phyloP scores from a whole-genome alignment of 1,140 invertebrate genomes.

The Drosophila repleta region DNA sequence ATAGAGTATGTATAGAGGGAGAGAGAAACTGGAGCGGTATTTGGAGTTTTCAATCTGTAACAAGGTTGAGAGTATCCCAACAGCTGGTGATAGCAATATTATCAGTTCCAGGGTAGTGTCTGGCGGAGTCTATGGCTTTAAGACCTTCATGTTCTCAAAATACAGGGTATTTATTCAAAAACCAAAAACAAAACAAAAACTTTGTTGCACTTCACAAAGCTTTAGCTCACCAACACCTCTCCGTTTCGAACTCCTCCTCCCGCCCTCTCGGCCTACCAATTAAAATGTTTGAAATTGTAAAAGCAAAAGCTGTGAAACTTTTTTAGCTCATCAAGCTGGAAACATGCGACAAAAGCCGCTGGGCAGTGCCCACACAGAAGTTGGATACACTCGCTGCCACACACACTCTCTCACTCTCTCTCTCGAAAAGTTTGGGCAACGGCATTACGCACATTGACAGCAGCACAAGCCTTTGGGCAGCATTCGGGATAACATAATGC shows the following conservation, averaged over 20 bases:
- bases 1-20: no score
- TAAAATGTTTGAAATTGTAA: conserved; percentile 44
- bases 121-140: no score
- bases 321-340: conserved; percentile 78
- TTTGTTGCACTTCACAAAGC: neutral
- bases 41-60: no score
- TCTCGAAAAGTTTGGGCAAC: conserved; percentile 43
- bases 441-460: conserved; percentile 50
- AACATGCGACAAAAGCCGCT: conserved; percentile 68
- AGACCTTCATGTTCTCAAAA: neutral
- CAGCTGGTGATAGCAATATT: no score
- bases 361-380: conserved; percentile 48
- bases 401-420: neutral
- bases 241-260: neutral
- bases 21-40: no score
- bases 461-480: conserved; percentile 36
- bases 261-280: conserved; percentile 19
- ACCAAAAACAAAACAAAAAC: no score
- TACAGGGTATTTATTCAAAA: no score
- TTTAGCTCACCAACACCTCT: neutral
- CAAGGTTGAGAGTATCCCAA: no score
- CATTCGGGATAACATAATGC: conserved; percentile 43
- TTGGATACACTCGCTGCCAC: neutral
- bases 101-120: no score
- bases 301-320: conserved; percentile 65